Evolutionary conservation across 1,140 invertebrate species (phyloP).

Genomic region (Anoplophora glabripennis): DNA sequence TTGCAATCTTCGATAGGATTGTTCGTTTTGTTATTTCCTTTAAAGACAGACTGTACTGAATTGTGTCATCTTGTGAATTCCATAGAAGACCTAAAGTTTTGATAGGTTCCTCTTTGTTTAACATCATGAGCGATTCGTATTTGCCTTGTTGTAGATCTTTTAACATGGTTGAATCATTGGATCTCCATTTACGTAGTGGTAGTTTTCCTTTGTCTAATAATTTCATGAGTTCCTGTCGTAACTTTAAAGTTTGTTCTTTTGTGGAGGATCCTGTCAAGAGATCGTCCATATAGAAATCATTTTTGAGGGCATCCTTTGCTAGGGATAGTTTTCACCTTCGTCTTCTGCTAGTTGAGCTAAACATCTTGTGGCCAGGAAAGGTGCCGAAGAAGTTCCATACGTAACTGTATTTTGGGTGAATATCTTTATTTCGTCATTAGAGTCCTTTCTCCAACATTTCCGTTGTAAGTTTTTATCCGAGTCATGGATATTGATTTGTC

Average conservation of each 20-base stretch:
- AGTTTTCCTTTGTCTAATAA: slow-evolving; percentile 30
- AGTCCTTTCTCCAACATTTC: slow-evolving; percentile 31
- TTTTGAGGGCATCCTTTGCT: slow-evolving; percentile 32
- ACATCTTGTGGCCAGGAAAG: slow-evolving; percentile 42
- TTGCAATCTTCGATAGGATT: slow-evolving; percentile 42
- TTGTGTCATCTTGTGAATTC: slow-evolving; percentile 8
- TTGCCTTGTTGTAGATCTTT: background rate
- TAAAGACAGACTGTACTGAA: slow-evolving; percentile 10
- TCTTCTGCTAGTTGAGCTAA: slow-evolving; percentile 41
- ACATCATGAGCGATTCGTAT: slow-evolving; percentile 21
- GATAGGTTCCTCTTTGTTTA: slow-evolving; percentile 4
- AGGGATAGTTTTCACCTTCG: slow-evolving; percentile 25
- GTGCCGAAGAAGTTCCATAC: slow-evolving; percentile 41
- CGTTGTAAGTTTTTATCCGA: slow-evolving; percentile 36
- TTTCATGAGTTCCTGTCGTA: slow-evolving; percentile 24
- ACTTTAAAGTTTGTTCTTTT: slow-evolving; percentile 17
- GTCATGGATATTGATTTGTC: slow-evolving; percentile 35
- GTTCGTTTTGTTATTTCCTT: slow-evolving; percentile 38
- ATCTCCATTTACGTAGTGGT: slow-evolving; percentile 34
- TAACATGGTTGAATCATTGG: slow-evolving; percentile 25
- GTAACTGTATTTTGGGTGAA: slow-evolving; percentile 30
- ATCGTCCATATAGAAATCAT: slow-evolving; percentile 53
- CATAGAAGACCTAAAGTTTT: slow-evolving; percentile 29
- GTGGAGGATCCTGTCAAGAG: slow-evolving; percentile 44
- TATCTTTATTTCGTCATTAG: slow-evolving; percentile 1